Base-by-base conservation (phyloP, 2,113 vertebrate genomes). In the Taurulus bubalis region DNA sequence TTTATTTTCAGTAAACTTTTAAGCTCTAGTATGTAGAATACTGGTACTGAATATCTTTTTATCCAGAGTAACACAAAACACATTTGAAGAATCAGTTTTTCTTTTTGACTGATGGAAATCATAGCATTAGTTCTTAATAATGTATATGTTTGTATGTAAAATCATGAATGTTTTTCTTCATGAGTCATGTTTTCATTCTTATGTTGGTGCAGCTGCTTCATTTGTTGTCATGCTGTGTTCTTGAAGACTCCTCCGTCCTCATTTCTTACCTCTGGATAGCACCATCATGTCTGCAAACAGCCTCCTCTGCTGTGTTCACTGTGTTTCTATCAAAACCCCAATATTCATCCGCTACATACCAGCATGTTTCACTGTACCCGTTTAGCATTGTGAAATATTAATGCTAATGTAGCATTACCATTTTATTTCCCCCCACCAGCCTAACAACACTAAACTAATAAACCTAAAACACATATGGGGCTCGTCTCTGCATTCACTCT, bases 401-500 rank as follows among this genome's bases (percentile, higher is more conserved):
- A 80, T 47, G 28, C 18, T 69, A 49, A 69, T 69, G 71, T 20
- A 7, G 38, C 10, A 77, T 65, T 75, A 49, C 12, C 7, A 22
- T 63, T 70, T 59, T 26, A 75, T 24, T 58, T 15, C 56, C 40
- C 16, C 71, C 36, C 69, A 53, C 14, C 1, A 10, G 18, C 10
- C 24, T 38, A 47, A 72, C 28, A 60, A 69, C 63, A 85, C 74
- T 63, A 83, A 83, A 89, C 65, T 71, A 86, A 91, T 90, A 89
- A 83, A 85, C n/a, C 42, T 56, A 71, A 84, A 87, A 76, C 70
- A 80, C 73, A 86, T 56, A 3, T 42, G 63, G 80, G 87, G 84
- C 80, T 70, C 58, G 38, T 73, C 45, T 62, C 40, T 67, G 79
- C 75, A 66, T 69, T 84, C 38, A 5, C 45, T 78, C 55, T 34